phyloP scores from a whole-genome alignment of 2,113 vertebrate genomes.

The Microtus pennsylvanicus region DNA sequence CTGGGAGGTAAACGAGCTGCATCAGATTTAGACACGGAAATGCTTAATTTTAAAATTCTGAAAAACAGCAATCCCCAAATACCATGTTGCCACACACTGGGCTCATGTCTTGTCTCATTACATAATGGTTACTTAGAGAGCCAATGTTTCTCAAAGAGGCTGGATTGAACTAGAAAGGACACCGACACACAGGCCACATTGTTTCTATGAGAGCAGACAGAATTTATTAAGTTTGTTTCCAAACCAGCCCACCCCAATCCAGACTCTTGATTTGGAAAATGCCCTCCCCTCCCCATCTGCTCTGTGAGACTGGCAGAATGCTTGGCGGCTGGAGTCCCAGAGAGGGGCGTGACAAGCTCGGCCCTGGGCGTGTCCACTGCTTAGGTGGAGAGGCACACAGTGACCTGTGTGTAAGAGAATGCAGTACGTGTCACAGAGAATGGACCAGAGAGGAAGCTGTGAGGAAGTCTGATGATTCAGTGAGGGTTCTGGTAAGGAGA shows the following conservation, averaged over 20 bases:
- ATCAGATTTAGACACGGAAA: not conserved
- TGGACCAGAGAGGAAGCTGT: not conserved
- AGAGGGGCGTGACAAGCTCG: too few species aligned
- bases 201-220: constrained; percentile 11
- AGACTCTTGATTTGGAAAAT: not conserved
- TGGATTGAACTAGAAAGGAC: constrained; percentile 27
- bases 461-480: not conserved
- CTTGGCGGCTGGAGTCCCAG: not conserved
- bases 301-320: not conserved
- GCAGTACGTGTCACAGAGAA: fast-evolving
- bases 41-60: constrained; percentile 47
- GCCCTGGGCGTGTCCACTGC: not conserved
- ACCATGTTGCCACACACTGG: not conserved
- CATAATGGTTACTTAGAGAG: constrained; percentile 54
- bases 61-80: constrained; percentile 58
- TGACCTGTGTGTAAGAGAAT: not conserved
- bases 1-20: not conserved
- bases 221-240: not conserved
- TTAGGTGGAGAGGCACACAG: not conserved
- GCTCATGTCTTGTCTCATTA: constrained; percentile 17
- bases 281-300: not conserved
- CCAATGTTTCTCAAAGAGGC: constrained; percentile 48
- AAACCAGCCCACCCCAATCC: not conserved
- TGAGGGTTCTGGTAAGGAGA: not conserved
- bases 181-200: constrained; percentile 17